phyloP scores from a whole-genome alignment of 1,140 invertebrate species.

The Drosophila carrolli region DNA sequence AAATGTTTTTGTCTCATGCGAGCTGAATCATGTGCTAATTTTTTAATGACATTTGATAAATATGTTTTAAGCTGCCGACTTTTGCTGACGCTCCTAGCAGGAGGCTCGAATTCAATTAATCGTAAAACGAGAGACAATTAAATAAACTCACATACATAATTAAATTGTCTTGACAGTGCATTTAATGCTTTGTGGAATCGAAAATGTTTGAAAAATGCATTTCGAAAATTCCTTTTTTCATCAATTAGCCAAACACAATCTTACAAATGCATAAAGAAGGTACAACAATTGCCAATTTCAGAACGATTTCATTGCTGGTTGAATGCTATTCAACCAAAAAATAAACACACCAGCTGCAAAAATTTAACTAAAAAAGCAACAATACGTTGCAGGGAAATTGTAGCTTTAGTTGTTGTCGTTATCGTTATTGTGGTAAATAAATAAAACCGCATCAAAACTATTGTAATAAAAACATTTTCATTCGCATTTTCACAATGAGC shows the following conservation, averaged over 20 bases:
- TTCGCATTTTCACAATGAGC: conserved; percentile 62
- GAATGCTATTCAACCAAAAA: conserved; percentile 21
- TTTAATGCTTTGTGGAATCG: conserved; percentile 16
- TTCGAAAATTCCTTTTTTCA: conserved; percentile 8
- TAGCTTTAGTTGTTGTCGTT: conserved; percentile 9
- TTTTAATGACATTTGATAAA: conserved; percentile 76
- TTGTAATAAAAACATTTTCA: conserved; percentile 65
- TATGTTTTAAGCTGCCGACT: conserved; percentile 37
- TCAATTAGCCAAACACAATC: conserved; percentile 27
- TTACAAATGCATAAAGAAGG: conserved; percentile 15
- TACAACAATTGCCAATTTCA: conserved; percentile 13
- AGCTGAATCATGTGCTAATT: conserved; percentile 75
- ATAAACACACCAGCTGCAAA: conserved; percentile 45
- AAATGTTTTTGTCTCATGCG: background rate
- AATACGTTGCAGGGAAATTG: conserved; percentile 19
- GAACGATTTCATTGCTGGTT: conserved; percentile 4
- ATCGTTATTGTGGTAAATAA: conserved; percentile 56
- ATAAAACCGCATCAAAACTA: conserved; percentile 72
- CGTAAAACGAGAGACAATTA: background rate
- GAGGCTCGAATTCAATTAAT: conserved; percentile 1
- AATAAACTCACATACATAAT: conserved; percentile 8
- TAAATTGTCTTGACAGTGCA: conserved; percentile 26
- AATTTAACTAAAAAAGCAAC: conserved; percentile 45
- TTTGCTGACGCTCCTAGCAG: background rate
- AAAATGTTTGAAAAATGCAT: conserved; percentile 13